phyloP scores from a whole-genome alignment of 2,888 invertebrate genomes.

The Pogonocherus hispidulus region DNA sequence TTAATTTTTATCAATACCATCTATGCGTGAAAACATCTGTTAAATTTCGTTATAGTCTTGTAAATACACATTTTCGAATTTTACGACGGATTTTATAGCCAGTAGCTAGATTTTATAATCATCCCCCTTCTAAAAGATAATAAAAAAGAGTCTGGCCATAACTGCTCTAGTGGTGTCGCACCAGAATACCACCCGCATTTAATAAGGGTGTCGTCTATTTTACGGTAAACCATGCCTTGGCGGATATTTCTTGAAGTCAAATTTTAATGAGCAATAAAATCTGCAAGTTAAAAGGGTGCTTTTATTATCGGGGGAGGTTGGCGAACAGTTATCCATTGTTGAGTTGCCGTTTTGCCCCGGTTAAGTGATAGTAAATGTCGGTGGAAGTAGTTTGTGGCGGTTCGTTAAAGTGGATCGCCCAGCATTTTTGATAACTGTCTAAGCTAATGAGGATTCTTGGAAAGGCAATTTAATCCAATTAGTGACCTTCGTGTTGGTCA shows the following conservation, averaged over 20 bases:
- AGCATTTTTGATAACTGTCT: too few relatives aligned
- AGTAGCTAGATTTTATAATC: conserved; percentile 34
- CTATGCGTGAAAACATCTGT: conserved; percentile 13
- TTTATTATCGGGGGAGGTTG: neutral
- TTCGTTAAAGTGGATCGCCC: neutral
- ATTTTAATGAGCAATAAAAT: conserved; percentile 29
- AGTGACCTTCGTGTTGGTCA: too few relatives aligned
- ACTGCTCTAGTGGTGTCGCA: conserved; percentile 27
- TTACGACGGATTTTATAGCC: conserved; percentile 26
- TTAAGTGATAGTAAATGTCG: neutral
- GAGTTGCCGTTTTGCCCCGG: neutral
- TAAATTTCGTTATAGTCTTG: conserved; percentile 16
- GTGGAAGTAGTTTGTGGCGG: neutral
- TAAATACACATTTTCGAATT: conserved; percentile 21
- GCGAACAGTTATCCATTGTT: neutral
- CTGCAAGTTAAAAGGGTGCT: conserved; percentile 26
- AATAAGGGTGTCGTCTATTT: conserved; percentile 22
- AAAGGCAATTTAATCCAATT: too few relatives aligned
- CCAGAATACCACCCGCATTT: conserved; percentile 30
- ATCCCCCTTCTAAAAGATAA: conserved; percentile 36
- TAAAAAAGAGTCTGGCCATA: conserved; percentile 24
- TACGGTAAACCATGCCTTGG: neutral
- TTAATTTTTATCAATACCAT: neutral
- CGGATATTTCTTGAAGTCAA: conserved; percentile 35
- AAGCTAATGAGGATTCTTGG: too few relatives aligned